phyloP scores from a whole-genome alignment of 1,140 invertebrate genomes.

The Dufourea novaeangliae region DNA sequence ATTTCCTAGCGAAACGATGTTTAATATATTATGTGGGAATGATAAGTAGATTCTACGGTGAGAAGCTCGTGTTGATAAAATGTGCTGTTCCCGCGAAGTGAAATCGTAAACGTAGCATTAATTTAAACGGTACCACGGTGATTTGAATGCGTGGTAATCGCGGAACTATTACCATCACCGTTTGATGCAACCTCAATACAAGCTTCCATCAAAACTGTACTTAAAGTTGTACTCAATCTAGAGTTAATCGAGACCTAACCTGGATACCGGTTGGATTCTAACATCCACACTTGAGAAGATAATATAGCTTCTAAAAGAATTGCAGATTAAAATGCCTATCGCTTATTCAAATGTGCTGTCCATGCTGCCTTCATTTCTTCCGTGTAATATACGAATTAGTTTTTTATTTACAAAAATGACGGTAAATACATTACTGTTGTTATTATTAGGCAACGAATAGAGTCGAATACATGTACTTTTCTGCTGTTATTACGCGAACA shows the following conservation, averaged over 20 bases:
- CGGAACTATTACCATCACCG: not conserved
- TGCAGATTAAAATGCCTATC: too few relatives aligned
- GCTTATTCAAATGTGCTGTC: too few relatives aligned
- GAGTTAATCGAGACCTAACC: not conserved
- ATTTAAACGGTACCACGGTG: not conserved
- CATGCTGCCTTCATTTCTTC: too few relatives aligned
- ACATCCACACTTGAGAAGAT: too few relatives aligned
- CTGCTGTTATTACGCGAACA: not conserved
- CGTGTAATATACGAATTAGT: too few relatives aligned
- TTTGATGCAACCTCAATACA: not conserved
- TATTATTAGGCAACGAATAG: too few relatives aligned
- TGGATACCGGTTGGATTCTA: too few relatives aligned
- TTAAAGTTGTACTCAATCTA: not conserved
- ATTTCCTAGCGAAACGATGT: not conserved
- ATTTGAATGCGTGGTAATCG: slow-evolving; percentile 1
- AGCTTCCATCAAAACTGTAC: not conserved
- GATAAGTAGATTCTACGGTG: not conserved
- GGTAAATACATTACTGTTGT: too few relatives aligned
- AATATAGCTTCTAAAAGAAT: too few relatives aligned
- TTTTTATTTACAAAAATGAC: too few relatives aligned
- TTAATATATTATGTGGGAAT: not conserved
- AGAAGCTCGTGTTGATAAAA: not conserved
- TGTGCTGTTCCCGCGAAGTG: not conserved
- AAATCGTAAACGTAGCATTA: not conserved
- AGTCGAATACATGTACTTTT: not conserved